Percentiles rank a stretch among this genome's conserved stretches.
Evolutionary conservation across 2,888 invertebrate species (phyloP).

Genomic region (Linnaemya tessellans): DNA sequence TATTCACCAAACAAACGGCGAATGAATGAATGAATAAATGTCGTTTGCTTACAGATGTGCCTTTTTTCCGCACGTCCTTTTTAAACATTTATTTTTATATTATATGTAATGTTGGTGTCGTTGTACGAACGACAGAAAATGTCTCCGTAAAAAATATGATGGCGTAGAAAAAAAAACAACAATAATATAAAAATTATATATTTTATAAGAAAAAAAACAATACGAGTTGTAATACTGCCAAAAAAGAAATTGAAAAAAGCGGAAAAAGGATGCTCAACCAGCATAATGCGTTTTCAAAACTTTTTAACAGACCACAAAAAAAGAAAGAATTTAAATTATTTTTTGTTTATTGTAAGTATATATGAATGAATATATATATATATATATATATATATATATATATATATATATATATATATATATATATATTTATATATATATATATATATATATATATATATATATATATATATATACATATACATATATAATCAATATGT

Average conservation of each 20-base stretch:
- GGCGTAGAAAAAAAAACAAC: constrained; percentile 60
- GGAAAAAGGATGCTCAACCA: constrained; percentile 66
- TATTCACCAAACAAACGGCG: constrained; percentile 48
- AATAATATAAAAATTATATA: constrained; percentile 43
- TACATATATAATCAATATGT: too few relatives aligned
- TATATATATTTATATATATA: too few relatives aligned
- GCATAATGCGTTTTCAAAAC: constrained; percentile 69
- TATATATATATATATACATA: too few relatives aligned
- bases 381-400: too few relatives aligned
- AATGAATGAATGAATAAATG: constrained; percentile 60
- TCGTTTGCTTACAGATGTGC: constrained; percentile 52
- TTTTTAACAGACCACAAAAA: constrained; percentile 49
- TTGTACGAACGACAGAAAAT: constrained; percentile 51
- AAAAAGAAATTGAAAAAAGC: constrained; percentile 40
- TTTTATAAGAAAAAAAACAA: constrained; percentile 41
- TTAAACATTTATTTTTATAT: constrained; percentile 35
- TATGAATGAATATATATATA: too few relatives aligned
- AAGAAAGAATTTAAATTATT: constrained; percentile 27
- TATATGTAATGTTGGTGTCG: constrained; percentile 55
- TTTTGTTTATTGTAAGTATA: background rate
- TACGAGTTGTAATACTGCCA: constrained; percentile 59
- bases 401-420: too few relatives aligned
- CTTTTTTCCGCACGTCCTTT: constrained; percentile 38
- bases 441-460: too few relatives aligned
- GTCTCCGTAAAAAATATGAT: constrained; percentile 64